Conservation (phyloP, 2,888 invertebrate genomes). For the Chrysolina haemoptera region DNA sequence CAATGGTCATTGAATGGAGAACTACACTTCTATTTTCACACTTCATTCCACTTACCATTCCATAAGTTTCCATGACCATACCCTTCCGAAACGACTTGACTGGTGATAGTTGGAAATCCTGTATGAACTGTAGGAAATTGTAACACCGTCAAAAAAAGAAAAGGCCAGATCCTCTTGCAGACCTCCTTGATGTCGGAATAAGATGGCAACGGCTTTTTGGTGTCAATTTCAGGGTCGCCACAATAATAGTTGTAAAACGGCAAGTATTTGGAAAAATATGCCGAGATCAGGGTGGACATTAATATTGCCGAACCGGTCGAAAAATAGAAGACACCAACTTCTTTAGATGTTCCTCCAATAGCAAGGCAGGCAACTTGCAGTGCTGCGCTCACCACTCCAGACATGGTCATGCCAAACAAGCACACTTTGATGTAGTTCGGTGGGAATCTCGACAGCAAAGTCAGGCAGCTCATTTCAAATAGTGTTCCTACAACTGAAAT, state of each 20-base stretch:
- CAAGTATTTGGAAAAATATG: background rate
- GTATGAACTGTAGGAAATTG: background rate
- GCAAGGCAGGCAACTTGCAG: constrained; percentile 5
- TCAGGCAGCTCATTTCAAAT: background rate
- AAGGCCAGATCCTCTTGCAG: constrained; percentile 17
- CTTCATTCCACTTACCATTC: background rate
- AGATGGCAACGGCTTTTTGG: background rate
- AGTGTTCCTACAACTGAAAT: constrained; percentile 5
- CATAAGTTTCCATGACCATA: constrained; percentile 2
- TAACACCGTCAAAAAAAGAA: background rate
- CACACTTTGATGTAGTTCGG: background rate
- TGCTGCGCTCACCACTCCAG: constrained; percentile 5
- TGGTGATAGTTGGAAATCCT: background rate
- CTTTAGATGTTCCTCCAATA: background rate
- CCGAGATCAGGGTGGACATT: background rate
- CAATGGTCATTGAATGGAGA: too few relatives aligned
- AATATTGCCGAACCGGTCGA: constrained; percentile 3
- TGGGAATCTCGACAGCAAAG: constrained; percentile 20
- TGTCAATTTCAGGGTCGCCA: constrained; percentile 13
- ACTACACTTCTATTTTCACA: too few relatives aligned
- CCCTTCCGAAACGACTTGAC: constrained; percentile 8
- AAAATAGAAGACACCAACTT: constrained; percentile 17
- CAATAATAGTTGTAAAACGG: background rate
- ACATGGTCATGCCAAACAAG: background rate
- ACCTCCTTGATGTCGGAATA: background rate